phyloP scores from a whole-genome alignment of 1,140 invertebrate species.

The Mycetomoellerius zeteki region DNA sequence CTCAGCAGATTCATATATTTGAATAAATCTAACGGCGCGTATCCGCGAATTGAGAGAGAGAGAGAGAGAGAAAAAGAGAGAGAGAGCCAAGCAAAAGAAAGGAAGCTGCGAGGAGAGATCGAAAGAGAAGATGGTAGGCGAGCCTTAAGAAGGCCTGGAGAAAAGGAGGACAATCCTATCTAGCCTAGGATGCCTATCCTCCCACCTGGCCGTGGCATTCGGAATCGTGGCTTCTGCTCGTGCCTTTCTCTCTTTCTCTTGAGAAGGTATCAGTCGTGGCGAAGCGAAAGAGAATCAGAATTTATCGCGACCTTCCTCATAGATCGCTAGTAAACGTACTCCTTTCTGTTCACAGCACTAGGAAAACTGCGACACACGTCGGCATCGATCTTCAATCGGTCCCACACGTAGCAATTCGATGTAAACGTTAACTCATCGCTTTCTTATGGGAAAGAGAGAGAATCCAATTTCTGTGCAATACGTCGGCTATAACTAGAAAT shows the following conservation, averaged over 20 bases:
- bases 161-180: slow-evolving; percentile 38
- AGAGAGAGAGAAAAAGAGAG: slow-evolving; percentile 30
- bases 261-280: not conserved
- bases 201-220: slow-evolving; percentile 34
- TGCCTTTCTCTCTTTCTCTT: slow-evolving; percentile 26
- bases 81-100: not conserved
- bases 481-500: not conserved
- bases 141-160: not conserved
- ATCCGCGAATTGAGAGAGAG: slow-evolving; percentile 42
- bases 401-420: slow-evolving; percentile 14
- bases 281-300: slow-evolving; percentile 59
- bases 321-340: slow-evolving; percentile 52
- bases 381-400: slow-evolving; percentile 33
- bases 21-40: slow-evolving; percentile 76
- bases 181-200: slow-evolving; percentile 30
- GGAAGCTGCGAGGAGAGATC: slow-evolving; percentile 15
- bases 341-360: slow-evolving; percentile 34
- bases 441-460: not conserved
- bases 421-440: not conserved
- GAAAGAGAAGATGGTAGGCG: slow-evolving; percentile 30
- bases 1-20: slow-evolving; percentile 67
- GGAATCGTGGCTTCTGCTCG: slow-evolving; percentile 30
- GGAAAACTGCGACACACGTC: slow-evolving; percentile 37
- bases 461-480: slow-evolving; percentile 10
- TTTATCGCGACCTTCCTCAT: slow-evolving; percentile 53